phyloP scores from a whole-genome alignment of 2,113 vertebrate genomes.

The Tyto alba region DNA sequence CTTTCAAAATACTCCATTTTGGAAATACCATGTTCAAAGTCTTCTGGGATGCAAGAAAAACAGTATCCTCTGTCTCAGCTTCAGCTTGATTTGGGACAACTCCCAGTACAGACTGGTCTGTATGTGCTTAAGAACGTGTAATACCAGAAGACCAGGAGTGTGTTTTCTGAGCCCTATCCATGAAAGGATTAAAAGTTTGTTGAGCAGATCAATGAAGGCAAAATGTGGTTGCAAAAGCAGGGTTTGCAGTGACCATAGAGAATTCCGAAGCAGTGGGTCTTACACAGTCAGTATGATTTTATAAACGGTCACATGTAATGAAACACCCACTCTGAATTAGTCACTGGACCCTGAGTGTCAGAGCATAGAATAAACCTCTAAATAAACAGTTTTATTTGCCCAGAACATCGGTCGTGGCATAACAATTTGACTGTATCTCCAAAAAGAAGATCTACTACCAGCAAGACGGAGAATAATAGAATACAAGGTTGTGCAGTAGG shows the following conservation, averaged over 20 bases:
- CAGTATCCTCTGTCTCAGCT: background rate
- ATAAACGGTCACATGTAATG: background rate
- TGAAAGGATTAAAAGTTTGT: background rate
- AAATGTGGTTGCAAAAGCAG: background rate
- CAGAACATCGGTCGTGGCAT: background rate
- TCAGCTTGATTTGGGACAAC: background rate
- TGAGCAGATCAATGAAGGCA: background rate
- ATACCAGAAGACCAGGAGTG: background rate
- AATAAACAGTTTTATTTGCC: background rate
- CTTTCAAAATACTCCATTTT: background rate
- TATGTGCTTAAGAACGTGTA: background rate
- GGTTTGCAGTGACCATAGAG: background rate
- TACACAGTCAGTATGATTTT: background rate
- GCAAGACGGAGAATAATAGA: background rate
- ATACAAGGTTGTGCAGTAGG: background rate
- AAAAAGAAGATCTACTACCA: background rate
- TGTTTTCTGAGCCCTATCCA: background rate
- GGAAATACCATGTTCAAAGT: background rate
- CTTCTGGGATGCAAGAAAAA: background rate
- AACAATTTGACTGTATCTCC: background rate
- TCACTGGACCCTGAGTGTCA: background rate
- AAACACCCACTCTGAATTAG: background rate
- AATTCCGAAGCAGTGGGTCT: background rate
- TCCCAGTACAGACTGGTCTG: background rate
- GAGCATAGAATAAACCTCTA: background rate